Conservation (phyloP, 2,888 invertebrate genomes). For the Entomobrya proxima region DNA sequence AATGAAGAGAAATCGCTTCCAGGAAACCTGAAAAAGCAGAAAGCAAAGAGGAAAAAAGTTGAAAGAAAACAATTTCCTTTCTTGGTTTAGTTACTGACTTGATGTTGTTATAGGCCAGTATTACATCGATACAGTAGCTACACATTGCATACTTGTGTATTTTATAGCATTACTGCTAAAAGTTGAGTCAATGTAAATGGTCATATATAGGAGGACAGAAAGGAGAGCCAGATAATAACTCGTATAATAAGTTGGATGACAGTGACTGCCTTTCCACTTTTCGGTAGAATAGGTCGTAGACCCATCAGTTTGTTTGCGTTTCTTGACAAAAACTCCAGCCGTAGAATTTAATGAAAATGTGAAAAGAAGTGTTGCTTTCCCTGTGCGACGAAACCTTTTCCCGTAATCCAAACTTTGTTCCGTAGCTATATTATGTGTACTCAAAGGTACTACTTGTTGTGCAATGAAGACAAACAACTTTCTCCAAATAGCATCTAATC, state of each 20-base stretch:
- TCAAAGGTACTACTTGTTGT: conserved; percentile 21
- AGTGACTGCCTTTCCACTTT: conserved; percentile 1
- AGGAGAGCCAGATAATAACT: conserved; percentile 42
- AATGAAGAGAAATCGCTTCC: conserved; percentile 28
- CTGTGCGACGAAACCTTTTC: conserved; percentile 13
- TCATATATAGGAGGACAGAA: not conserved
- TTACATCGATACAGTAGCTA: not conserved
- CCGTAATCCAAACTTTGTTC: conserved; percentile 22
- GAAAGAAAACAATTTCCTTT: conserved; percentile 63
- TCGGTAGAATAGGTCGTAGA: conserved; percentile 39
- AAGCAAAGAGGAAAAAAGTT: conserved; percentile 46
- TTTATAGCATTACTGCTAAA: not conserved
- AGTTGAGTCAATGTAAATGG: conserved; percentile 36
- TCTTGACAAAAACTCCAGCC: not conserved
- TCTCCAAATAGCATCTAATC: conserved; percentile 28
- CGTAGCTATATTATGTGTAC: not conserved
- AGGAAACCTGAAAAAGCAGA: conserved; percentile 33
- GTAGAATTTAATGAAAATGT: conserved; percentile 33
- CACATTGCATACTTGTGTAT: not conserved
- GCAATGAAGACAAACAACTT: conserved; percentile 24
- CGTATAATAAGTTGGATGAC: conserved; percentile 47
- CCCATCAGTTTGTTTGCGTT: conserved; percentile 31
- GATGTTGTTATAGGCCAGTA: not conserved
- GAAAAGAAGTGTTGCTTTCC: conserved; percentile 40
- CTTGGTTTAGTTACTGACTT: conserved; percentile 2